phyloP scores from a whole-genome alignment of 2,888 invertebrate genomes.

The Watsonalla cultraria region DNA sequence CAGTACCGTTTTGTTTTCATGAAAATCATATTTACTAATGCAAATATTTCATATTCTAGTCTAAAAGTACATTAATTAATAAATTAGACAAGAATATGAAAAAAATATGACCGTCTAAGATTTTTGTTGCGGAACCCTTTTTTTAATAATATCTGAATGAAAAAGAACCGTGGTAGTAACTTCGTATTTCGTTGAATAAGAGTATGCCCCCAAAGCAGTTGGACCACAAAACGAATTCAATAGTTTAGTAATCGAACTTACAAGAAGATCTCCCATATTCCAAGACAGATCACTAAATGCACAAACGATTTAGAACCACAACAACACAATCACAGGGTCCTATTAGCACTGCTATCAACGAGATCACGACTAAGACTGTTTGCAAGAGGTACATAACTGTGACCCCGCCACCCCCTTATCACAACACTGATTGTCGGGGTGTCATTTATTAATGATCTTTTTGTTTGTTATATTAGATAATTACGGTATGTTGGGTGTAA shows the following conservation, averaged over 20 bases:
- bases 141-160: too few relatives aligned
- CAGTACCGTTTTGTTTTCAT: too few relatives aligned
- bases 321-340: not conserved
- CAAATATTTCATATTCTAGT: too few relatives aligned
- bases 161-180: too few relatives aligned
- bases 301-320: not conserved
- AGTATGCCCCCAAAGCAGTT: too few relatives aligned
- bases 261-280: constrained; percentile 44
- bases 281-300: not conserved
- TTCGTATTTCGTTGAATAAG: too few relatives aligned
- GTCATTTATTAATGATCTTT: not conserved
- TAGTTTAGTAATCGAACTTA: constrained; percentile 26
- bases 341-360: not conserved
- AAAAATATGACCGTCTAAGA: too few relatives aligned
- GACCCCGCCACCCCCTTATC: not conserved
- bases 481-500: not conserved
- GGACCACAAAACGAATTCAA: too few relatives aligned
- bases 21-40: too few relatives aligned
- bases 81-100: too few relatives aligned
- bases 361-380: not conserved
- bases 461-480: not conserved
- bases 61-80: too few relatives aligned
- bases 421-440: not conserved
- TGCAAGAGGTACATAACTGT: not conserved
- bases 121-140: too few relatives aligned